Conservation (phyloP, 1,140 invertebrate species). For the Aphidius gifuensis region DNA sequence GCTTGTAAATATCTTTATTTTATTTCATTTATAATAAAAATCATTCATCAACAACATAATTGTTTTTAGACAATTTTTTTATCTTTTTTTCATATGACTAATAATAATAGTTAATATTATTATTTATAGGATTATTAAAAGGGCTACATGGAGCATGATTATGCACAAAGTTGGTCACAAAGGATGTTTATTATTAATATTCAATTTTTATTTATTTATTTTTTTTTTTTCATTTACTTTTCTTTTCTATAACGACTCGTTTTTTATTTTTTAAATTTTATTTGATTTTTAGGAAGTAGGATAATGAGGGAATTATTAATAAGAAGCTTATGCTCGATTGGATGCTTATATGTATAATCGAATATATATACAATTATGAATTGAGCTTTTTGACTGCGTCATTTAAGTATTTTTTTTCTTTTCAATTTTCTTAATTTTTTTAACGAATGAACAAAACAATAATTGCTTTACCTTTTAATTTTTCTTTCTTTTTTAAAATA, state of each 20-base stretch:
- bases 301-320: slow-evolving; percentile 25
- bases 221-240: slow-evolving; percentile 12
- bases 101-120: slow-evolving; percentile 16
- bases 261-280: slow-evolving; percentile 7
- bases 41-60: slow-evolving; percentile 59
- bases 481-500: slow-evolving; percentile 12
- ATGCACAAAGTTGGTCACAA: slow-evolving; percentile 55
- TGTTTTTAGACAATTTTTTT: slow-evolving; percentile 55
- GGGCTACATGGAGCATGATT: slow-evolving; percentile 46
- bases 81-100: slow-evolving; percentile 36
- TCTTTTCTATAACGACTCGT: not conserved
- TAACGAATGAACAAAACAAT: slow-evolving; percentile 50
- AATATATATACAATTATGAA: slow-evolving; percentile 55
- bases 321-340: slow-evolving; percentile 33
- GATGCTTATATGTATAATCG: slow-evolving; percentile 40
- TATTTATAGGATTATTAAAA: slow-evolving; percentile 21
- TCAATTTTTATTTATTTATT: too few species aligned
- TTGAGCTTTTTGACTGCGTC: slow-evolving; percentile 44
- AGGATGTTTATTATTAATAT: slow-evolving; percentile 40
- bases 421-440: slow-evolving; percentile 25
- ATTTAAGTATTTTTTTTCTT: slow-evolving; percentile 25
- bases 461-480: slow-evolving; percentile 28
- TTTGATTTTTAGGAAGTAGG: not conserved
- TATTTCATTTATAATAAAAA: slow-evolving; percentile 59
- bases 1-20: slow-evolving; percentile 59